Base-by-base conservation (phyloP, 1,140 invertebrate genomes). In the Aphelenchoides fujianensis region DNA sequence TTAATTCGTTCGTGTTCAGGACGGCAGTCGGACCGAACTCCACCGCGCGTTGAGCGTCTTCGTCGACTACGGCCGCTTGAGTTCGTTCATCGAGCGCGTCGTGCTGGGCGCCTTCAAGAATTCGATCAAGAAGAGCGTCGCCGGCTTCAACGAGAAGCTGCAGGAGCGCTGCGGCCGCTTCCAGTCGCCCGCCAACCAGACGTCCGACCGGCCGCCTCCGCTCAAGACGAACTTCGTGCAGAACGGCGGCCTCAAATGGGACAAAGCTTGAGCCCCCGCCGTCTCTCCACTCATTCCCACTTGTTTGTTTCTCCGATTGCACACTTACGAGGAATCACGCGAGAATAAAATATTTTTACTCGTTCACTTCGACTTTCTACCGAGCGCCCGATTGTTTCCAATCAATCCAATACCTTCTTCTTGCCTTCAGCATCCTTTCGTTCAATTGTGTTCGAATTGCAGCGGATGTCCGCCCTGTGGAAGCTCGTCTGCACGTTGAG, bases 61-160 rank as follows among this genome's bases (percentile, higher is more conserved):
- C 28, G 75, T 77, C n/a, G 76, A 70, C 59, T 77, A 77, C 37
- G 78, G 78, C 7, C 52, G 69, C 27, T 52, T 77, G 9, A 67
- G 62, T 16, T 62, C 53, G 2, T 36, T 79, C 27, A 61, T 79
- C 48, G 80, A 79, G 52, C 57, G 71, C 9, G 41, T 79, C 27
- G 35, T 79, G 19, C 35, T 82, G 23, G 78, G 76, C 69, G 64
- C 68, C 0, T 82, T 79, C 64, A 63, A 69, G 23, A 81, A 74
- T 37, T 77, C 80, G 2, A 67, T 69, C 36, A 57, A 48, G 16
- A 78, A 78, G 61, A 78, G 73, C n/a, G 19, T 69, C 3, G 35
- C 37, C 16, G 76, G 76, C 1, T 71, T 70, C 27, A 68, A 77
- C 27, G 78, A 78, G 62, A 78, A 77, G 34, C 57, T 78, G 37